A percentile compares a stretch with the other conserved stretches of the same genome.
Evolutionary conservation across 2,888 invertebrate species (phyloP).

Genomic region (Psylliodes chrysocephalus): DNA sequence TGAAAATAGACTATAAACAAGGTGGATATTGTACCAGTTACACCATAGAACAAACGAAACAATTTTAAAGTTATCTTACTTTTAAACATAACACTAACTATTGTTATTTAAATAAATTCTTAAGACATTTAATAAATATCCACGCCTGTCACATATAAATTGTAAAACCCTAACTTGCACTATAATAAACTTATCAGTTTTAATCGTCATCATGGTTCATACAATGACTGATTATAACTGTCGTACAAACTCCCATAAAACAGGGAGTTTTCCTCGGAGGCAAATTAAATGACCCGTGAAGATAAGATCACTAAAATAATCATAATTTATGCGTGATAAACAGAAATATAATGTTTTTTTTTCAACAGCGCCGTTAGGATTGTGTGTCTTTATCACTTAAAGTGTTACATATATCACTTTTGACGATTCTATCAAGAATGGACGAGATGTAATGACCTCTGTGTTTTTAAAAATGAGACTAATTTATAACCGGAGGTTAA

Average conservation of each 20-base stretch:
- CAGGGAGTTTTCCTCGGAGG: slow-evolving; percentile 26
- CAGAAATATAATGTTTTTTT: slow-evolving; percentile 33
- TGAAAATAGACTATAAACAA: no score
- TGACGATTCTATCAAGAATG: slow-evolving; percentile 36
- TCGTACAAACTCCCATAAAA: slow-evolving; percentile 30
- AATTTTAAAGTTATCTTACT: no score
- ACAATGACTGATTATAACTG: slow-evolving; percentile 37
- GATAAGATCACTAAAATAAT: slow-evolving; percentile 32
- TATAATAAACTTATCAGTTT: slow-evolving; percentile 8
- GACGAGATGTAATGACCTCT: slow-evolving; percentile 19
- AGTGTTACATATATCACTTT: slow-evolving; percentile 34
- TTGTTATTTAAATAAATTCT: no score
- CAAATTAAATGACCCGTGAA: slow-evolving; percentile 39
- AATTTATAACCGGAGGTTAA: slow-evolving; percentile 10
- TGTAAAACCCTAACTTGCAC: not conserved
- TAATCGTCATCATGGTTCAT: slow-evolving; percentile 15
- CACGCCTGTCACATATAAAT: no score
- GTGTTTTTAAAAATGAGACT: slow-evolving; percentile 11
- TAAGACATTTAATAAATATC: no score
- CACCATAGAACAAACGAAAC: no score
- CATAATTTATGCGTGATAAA: slow-evolving; percentile 40
- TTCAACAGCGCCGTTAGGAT: slow-evolving; percentile 32
- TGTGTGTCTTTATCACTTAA: slow-evolving; percentile 30
- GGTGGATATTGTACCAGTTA: no score
- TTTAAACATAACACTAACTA: no score